Evolutionary conservation across 2,888 invertebrate species (phyloP).

Genomic region (Melinaea marsaeus): DNA sequence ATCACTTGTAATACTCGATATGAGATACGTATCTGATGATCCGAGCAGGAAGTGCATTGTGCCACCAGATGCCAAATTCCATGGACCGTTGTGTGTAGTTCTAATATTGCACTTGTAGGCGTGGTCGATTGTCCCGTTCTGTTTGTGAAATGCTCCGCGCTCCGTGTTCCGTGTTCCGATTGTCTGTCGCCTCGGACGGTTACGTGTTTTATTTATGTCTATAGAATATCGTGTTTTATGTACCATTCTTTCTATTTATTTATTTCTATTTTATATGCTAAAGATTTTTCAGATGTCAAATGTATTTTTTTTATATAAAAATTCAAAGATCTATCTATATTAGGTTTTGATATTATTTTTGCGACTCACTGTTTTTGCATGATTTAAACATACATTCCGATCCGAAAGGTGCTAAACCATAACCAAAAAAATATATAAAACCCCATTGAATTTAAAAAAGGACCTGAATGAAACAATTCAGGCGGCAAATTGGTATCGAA

Average conservation of each 20-base stretch:
- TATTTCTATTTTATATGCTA: neutral
- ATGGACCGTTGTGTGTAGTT: conserved; percentile 45
- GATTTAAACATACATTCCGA: conserved; percentile 12
- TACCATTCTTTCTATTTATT: conserved; percentile 8
- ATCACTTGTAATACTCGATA: conserved; percentile 55
- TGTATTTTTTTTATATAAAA: neutral
- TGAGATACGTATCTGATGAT: conserved; percentile 70
- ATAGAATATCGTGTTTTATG: conserved; percentile 15
- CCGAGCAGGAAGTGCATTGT: conserved; percentile 75
- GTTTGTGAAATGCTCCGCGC: conserved; percentile 40
- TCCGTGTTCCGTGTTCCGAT: conserved; percentile 48
- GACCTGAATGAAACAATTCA: conserved; percentile 57
- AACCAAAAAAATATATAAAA: conserved; percentile 55
- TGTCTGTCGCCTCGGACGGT: conserved; percentile 37
- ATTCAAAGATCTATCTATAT: neutral
- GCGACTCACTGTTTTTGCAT: no score
- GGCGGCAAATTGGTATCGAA: conserved; percentile 74
- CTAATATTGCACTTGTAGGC: conserved; percentile 64
- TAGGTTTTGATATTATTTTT: neutral
- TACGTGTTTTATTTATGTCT: conserved; percentile 19
- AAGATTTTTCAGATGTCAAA: neutral
- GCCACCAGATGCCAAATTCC: conserved; percentile 75
- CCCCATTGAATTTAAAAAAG: conserved; percentile 50
- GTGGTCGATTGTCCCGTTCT: conserved; percentile 61
- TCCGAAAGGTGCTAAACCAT: conserved; percentile 26